Conservation (phyloP, 2,888 invertebrate genomes). For the Mythimna lalbum region DNA sequence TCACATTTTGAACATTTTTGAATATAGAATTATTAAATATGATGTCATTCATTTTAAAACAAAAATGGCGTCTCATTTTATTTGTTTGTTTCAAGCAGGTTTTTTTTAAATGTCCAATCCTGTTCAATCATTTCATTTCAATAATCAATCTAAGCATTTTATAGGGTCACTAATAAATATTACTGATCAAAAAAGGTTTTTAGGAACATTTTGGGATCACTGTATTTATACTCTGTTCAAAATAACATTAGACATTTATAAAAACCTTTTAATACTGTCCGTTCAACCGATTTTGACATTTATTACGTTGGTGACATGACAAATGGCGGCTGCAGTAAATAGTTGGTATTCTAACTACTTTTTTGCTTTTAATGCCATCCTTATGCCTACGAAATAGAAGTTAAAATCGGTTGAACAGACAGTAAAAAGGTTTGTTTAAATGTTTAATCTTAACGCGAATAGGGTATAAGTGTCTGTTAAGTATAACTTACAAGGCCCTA, state of each 20-base stretch:
- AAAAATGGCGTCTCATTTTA: not conserved
- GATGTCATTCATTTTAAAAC: not conserved
- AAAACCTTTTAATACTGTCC: too few relatives aligned
- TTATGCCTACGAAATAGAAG: too few relatives aligned
- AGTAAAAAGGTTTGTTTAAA: too few relatives aligned
- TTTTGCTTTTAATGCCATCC: too few relatives aligned
- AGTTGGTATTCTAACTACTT: too few relatives aligned
- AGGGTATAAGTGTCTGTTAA: not conserved
- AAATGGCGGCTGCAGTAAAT: too few relatives aligned
- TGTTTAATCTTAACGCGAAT: too few relatives aligned
- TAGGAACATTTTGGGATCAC: constrained; percentile 12
- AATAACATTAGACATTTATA: too few relatives aligned
- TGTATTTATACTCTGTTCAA: not conserved
- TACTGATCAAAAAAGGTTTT: constrained; percentile 8
- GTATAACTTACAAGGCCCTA: constrained; percentile 2
- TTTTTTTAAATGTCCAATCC: not conserved
- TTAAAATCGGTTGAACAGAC: too few relatives aligned
- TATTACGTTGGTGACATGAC: too few relatives aligned
- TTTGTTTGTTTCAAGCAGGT: not conserved
- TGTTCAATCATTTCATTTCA: not conserved
- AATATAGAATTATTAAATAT: not conserved
- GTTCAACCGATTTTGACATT: too few relatives aligned
- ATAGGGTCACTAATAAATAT: constrained; percentile 9
- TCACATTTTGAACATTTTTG: not conserved
- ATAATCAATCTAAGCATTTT: not conserved